Evolutionary conservation across 2,113 vertebrate species (phyloP).

Genomic region (Salminus brasiliensis): DNA sequence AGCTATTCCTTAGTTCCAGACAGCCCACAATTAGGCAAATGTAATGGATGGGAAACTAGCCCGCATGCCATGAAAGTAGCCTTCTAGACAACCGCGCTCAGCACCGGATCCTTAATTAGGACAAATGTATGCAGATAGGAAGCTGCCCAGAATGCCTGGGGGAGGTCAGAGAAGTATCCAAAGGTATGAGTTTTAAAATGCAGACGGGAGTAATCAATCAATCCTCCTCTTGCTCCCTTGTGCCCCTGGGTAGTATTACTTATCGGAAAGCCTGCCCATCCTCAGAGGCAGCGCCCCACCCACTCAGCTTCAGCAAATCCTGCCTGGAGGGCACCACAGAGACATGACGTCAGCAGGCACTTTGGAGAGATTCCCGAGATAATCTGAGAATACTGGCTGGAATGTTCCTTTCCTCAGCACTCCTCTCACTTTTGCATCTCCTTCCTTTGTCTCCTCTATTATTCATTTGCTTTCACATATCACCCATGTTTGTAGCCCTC

Average conservation of each 20-base stretch:
- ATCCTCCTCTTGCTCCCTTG: slow-evolving; percentile 54
- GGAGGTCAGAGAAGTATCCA: background rate
- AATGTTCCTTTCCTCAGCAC: slow-evolving; percentile 4
- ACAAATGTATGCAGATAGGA: slow-evolving; percentile 60
- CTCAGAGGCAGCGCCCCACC: background rate
- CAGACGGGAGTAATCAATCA: slow-evolving; percentile 64
- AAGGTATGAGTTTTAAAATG: slow-evolving; percentile 21
- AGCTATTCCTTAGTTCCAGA: slow-evolving; percentile 49
- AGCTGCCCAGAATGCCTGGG: slow-evolving; percentile 36
- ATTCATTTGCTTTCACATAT: slow-evolving; percentile 61
- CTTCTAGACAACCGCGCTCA: slow-evolving; percentile 45
- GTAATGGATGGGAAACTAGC: slow-evolving; percentile 57
- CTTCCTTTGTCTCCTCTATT: slow-evolving; percentile 54
- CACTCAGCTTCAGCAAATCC: slow-evolving; percentile 1
- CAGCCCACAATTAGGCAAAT: slow-evolving; percentile 60
- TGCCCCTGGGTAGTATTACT: slow-evolving; percentile 54
- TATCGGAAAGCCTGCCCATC: slow-evolving; percentile 43
- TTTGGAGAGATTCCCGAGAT: slow-evolving; percentile 3
- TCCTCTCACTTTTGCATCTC: slow-evolving; percentile 48
- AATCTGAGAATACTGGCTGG: background rate
- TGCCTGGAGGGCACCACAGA: background rate
- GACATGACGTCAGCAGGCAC: background rate
- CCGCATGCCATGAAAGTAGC: slow-evolving; percentile 58
- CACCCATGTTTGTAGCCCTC: slow-evolving; percentile 33
- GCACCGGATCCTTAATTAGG: slow-evolving; percentile 53